These are phyloP conservation scores for Poecilia latipinna DNA, from an alignment of 2,113 vertebrate genomes.

Conservation along the genomic window DNA sequence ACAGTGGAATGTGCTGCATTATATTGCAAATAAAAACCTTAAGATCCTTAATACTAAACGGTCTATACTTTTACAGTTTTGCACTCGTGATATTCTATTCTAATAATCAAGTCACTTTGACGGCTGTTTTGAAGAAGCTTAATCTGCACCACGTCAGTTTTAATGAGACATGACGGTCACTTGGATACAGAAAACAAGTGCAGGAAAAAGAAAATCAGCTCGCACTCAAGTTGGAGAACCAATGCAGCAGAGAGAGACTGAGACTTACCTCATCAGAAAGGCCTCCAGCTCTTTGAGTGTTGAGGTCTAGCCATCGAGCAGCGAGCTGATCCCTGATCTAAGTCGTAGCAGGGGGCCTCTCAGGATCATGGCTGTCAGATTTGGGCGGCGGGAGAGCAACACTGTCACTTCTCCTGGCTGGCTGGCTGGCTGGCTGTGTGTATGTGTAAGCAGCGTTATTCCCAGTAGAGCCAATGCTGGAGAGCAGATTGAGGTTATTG, in stretches of 20 bases:
- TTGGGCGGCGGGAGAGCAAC: slow-evolving; percentile 30
- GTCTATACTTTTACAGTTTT: background rate
- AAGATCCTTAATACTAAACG: background rate
- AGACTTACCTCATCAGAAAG: slow-evolving; percentile 75
- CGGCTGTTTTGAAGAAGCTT: slow-evolving; percentile 16
- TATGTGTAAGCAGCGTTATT: slow-evolving; percentile 33
- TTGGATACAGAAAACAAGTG: slow-evolving; percentile 41
- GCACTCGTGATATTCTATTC: too few species aligned
- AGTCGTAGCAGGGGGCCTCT: slow-evolving; percentile 51
- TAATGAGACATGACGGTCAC: slow-evolving; percentile 62
- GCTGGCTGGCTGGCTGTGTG: slow-evolving; percentile 23
- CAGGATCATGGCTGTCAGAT: slow-evolving; percentile 65
- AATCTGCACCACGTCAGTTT: slow-evolving; percentile 53
- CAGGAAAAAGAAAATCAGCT: slow-evolving; percentile 28
- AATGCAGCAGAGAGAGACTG: slow-evolving; percentile 11
- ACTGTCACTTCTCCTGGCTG: slow-evolving; percentile 50
- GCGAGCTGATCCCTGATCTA: slow-evolving; percentile 50
- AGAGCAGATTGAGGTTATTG: slow-evolving; percentile 38
- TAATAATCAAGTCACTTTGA: slow-evolving; percentile 11
- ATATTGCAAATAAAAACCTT: slow-evolving; percentile 21
- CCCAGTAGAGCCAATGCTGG: slow-evolving; percentile 33
- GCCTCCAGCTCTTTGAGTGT: slow-evolving; percentile 66
- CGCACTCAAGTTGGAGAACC: slow-evolving; percentile 28
- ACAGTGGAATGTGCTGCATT: slow-evolving; percentile 12
- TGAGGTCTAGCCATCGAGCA: slow-evolving; percentile 76